phyloP scores from a whole-genome alignment of 2,797 vertebrate species.

The Cryptoprocta ferox region DNA sequence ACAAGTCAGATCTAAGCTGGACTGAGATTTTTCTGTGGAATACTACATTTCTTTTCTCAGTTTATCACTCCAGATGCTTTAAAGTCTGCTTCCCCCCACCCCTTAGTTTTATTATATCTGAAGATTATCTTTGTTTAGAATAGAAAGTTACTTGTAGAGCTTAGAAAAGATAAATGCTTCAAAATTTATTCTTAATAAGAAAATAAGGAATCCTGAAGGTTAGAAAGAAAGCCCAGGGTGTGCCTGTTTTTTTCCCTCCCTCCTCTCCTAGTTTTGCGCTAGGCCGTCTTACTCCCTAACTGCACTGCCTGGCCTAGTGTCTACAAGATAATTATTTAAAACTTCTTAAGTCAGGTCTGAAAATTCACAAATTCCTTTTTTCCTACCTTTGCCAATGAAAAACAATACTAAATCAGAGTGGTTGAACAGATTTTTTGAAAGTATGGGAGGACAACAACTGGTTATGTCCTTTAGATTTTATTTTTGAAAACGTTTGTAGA shows the following conservation, averaged over 20 bases:
- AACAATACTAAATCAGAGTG: slow-evolving; percentile 31
- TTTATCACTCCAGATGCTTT: slow-evolving; percentile 44
- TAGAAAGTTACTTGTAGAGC: slow-evolving; percentile 42
- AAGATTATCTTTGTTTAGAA: slow-evolving; percentile 54
- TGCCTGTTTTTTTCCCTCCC: slow-evolving; percentile 37
- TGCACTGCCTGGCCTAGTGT: not conserved
- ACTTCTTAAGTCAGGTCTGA: slow-evolving; percentile 39
- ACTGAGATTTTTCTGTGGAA: not conserved
- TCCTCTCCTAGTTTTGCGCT: not conserved
- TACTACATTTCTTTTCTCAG: slow-evolving; percentile 56
- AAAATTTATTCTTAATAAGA: slow-evolving; percentile 60
- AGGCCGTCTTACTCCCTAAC: not conserved
- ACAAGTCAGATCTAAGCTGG: slow-evolving; percentile 7
- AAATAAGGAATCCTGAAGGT: slow-evolving; percentile 42
- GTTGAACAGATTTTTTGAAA: slow-evolving; percentile 32
- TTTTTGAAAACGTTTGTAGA: slow-evolving; percentile 61
- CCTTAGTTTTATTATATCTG: slow-evolving; percentile 44
- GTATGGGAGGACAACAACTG: not conserved
- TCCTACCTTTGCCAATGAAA: slow-evolving; percentile 48
- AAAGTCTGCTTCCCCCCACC: slow-evolving; percentile 45
- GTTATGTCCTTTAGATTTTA: slow-evolving; percentile 44
- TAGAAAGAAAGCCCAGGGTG: slow-evolving; percentile 3
- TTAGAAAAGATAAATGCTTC: slow-evolving; percentile 62
- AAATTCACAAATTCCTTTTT: slow-evolving; percentile 22
- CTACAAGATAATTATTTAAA: slow-evolving; percentile 46